Base-by-base conservation (phyloP, 2,888 invertebrate species). In the Eumerus sabulonum region DNA sequence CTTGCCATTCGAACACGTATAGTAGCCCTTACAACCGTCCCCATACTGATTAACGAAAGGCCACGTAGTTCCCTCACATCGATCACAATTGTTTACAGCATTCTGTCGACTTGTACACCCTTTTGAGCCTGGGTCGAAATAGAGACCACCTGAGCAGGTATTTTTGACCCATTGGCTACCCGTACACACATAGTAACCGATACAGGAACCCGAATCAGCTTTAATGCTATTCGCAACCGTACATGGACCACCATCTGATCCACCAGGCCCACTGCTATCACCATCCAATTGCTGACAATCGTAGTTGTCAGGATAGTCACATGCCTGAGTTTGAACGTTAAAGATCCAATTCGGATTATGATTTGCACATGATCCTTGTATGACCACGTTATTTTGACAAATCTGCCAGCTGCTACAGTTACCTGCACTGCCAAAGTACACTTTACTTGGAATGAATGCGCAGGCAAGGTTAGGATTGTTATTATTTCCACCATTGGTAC, bases 51-150 rank as follows among this genome's bases (percentile, higher is more conserved):
- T 85, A 13, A 84, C 85, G 27, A 85, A 85, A 5, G 35, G 4
- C 4, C 19, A 7, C 1, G 45, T 70, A 35, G 82, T 82, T 19
- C 84, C 85, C 9, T 77, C 47, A 40, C 85, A 85, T 4, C 85
- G 85, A 76, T 85, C 83, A 44, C 85, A 85, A 40, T 83, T 9
- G 36, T 84, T 85, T 5, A 77, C 66, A 2, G 85, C 85, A 9
- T 73, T 14, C 51, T 71, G 18, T 1, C 85, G 83, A 45, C 38
- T 18, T 4, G 82, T 73, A 42, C 85, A 85, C 0, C n/a, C n/a
- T 4, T 9, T 18, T 67, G 12, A 19, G 67, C 73, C 17, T 19
- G 82, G 81, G 50, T 85, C 83, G 60, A 62, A 85, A 11, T 51
- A 57, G 62, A 13, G 51, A 0, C 72, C 71, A 1, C 2, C 1